phyloP scores from a whole-genome alignment of 1,140 invertebrate genomes.

The Brachionus calyciflorus region DNA sequence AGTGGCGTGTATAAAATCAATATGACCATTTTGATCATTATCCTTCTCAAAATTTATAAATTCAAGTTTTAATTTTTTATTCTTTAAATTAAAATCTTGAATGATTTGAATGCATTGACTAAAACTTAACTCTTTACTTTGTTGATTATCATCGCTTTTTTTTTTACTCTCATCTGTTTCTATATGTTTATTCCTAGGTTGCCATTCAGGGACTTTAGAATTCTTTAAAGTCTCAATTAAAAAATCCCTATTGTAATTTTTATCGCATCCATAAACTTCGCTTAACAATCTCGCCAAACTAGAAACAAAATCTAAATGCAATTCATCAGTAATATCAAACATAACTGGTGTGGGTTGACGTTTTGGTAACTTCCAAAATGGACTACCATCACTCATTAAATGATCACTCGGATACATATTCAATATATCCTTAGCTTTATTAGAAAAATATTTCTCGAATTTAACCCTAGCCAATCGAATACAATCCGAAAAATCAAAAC shows the following conservation, averaged over 20 bases:
- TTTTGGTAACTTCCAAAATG: constrained; percentile 59
- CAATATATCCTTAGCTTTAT: constrained; percentile 59
- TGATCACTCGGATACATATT: constrained; percentile 57
- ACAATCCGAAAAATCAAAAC: constrained; percentile 54
- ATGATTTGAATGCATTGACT: constrained; percentile 14
- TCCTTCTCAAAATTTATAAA: constrained; percentile 59
- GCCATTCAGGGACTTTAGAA: neutral
- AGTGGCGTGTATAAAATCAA: constrained; percentile 57
- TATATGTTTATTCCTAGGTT: constrained; percentile 46
- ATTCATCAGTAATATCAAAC: constrained; percentile 52
- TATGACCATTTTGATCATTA: constrained; percentile 58
- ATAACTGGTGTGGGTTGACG: constrained; percentile 54
- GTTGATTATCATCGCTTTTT: constrained; percentile 74
- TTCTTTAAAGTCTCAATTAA: constrained; percentile 78
- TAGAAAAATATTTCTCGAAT: constrained; percentile 63
- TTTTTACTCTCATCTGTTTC: constrained; percentile 83
- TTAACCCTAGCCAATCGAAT: constrained; percentile 55
- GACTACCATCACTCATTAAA: constrained; percentile 7
- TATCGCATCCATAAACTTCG: constrained; percentile 47
- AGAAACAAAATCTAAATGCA: constrained; percentile 55
- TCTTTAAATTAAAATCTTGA: neutral
- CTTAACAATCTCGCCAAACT: constrained; percentile 54
- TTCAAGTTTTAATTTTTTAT: constrained; percentile 50
- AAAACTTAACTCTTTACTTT: neutral
- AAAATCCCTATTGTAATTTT: constrained; percentile 60